Percentiles rank a stretch among this genome's conserved stretches.
phyloP scores from a whole-genome alignment of 2,888 invertebrate genomes.

The Erebia ligea region DNA sequence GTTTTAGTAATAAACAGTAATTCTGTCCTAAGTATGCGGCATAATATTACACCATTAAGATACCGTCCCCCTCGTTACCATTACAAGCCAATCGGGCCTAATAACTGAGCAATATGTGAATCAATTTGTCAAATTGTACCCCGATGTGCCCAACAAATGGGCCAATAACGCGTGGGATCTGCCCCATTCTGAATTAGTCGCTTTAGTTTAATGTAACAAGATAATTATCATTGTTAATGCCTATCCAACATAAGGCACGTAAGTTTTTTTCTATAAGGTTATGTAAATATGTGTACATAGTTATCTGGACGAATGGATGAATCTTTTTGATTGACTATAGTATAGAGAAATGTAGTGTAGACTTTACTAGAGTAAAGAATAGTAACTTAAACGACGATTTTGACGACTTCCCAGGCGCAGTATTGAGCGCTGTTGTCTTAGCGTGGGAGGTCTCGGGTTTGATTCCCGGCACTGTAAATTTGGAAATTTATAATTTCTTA shows the following conservation, averaged over 20 bases:
- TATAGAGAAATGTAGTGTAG: no score
- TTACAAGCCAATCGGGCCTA: conserved; percentile 22
- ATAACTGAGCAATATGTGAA: conserved; percentile 49
- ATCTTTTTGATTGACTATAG: no score
- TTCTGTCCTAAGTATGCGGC: neutral
- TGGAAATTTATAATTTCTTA: no score
- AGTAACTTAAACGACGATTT: no score
- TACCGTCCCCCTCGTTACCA: conserved; percentile 13
- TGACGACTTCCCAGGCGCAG: no score
- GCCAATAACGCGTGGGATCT: conserved; percentile 36
- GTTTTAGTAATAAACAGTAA: neutral
- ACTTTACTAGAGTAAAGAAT: no score
- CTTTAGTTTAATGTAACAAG: conserved; percentile 19
- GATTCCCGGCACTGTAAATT: no score
- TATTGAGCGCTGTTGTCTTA: no score
- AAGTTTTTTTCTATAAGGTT: neutral
- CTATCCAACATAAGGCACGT: neutral
- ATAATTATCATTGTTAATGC: conserved; percentile 8
- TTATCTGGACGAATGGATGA: no score
- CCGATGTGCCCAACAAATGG: conserved; percentile 50
- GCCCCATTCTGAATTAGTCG: conserved; percentile 42
- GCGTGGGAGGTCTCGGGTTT: no score
- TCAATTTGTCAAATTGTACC: conserved; percentile 61
- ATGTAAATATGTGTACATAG: no score
- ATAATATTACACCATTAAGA: conserved; percentile 8